Evolutionary conservation across 2,113 vertebrate species (phyloP), one percentile per base, ranked within the genome.

Genomic region (Catagonus wagneri): DNA sequence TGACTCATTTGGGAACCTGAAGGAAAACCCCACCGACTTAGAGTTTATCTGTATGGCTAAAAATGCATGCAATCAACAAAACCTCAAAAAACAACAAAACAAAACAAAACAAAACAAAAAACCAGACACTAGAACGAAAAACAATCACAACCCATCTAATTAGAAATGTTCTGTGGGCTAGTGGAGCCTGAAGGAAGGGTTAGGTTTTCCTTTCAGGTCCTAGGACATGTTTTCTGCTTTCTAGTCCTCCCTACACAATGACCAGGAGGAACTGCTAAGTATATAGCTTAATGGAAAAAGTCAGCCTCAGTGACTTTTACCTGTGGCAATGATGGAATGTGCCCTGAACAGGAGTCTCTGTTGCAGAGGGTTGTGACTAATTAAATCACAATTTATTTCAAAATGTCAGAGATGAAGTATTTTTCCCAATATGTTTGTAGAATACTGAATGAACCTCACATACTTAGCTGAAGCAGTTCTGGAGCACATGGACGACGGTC

Each of bases 281-380:
- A 29, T 20, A 54, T 69, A 20, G n/a, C 54, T 83, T 68, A 88
- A 54, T 20, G 0, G 34, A 92, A 74, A 90, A 89, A 88, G 61
- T 54, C 4, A 80, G 19, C 29, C 74, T 74, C 50, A 39, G 10
- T 79, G 39, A 89, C 63, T 91, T 83, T 25, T 84, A 83, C 20
- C 10, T 78, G 36, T 68, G 79, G 78, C 39, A 61, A 61, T 68
- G 71, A 87, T 19, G 29, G 20, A 54, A 75, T 36, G 17, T 71
- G 95, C 89, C 78, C 34, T 69, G 44, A 89, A 76, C n/a, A 90
- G 19, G 93, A 90, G 61, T 96, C 74, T 89, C 36, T 90, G 75
- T 58, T 91, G 78, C 65, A 88, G 83, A 85, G 39, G 17, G 34
- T 7, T 83, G 15, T 92, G 11, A 23, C 23, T 95, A 89, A 79